Base-by-base conservation (phyloP, 2,797 vertebrate genomes). In the Pseudomugil tenellus region DNA sequence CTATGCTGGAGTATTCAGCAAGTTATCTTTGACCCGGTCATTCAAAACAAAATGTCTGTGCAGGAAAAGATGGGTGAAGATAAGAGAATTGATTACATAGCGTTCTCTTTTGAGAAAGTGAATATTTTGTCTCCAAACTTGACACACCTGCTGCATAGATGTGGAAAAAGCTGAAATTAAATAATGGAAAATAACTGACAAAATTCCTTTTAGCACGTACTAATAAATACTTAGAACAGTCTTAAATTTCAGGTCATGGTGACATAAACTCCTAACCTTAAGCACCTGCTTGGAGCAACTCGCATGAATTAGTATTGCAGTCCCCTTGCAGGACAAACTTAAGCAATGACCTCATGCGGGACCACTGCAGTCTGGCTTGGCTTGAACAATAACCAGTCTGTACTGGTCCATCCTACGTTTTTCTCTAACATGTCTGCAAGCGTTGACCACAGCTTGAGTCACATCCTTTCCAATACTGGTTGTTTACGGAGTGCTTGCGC, bases 391-490 rank as follows among this genome's bases (percentile, higher is more conserved):
- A 76, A 79, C 58, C 2, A 6, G 73, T 81, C 86, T 90, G 87
- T 92, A 77, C 78, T 7, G 46, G 71, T 58, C 81, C 72, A 63
- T 84, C 72, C 74, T 39, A 63, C 73, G 8, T 68, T 77, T 74
- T 70, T 77, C 73, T 77, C 60, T 34, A 80, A 86, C 76, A 70
- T n/a, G 81, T 84, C 85, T 84, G 77, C 13, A 72, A 88, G 63
- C 31, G 67, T 59, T 78, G 77, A 88, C 89, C 88, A 21, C 87
- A 83, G 86, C 51, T 89, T 91, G 90, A 93, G 83, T 94, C 93
- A 93, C 84, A 89, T 93, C 91, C 92, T 93, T 77, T 83, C 81
- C 72, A 57, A 67, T 76, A 86, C 81, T 65, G 70, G 58, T 11
- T 88, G 82, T 92, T 92, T 91, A 90, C 73, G 83, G 83, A 93